phyloP scores from a whole-genome alignment of 2,797 vertebrate species.

The Rhinichthys osculus region DNA sequence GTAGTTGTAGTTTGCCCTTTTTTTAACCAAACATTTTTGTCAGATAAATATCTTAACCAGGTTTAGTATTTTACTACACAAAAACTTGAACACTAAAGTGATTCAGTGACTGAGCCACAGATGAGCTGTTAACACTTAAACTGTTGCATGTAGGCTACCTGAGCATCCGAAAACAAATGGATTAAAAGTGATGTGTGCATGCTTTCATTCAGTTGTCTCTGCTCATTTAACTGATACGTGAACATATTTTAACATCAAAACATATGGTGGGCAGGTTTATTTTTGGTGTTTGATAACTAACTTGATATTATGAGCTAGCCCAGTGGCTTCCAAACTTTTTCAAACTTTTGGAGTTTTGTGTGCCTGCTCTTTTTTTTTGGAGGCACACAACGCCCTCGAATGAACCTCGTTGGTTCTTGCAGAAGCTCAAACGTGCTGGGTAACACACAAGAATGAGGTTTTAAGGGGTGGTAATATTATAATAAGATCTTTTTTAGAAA shows the following conservation, averaged over 20 bases:
- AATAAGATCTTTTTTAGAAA: too few species aligned
- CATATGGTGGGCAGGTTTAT: background rate
- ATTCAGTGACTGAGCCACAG: background rate
- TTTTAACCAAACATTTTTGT: background rate
- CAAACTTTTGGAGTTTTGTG: too few species aligned
- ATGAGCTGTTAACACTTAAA: background rate
- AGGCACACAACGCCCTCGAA: too few species aligned
- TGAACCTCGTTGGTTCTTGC: too few species aligned
- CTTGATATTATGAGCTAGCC: background rate
- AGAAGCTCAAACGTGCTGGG: too few species aligned
- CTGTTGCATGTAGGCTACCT: background rate
- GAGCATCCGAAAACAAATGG: background rate
- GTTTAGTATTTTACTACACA: background rate
- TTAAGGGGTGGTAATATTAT: too few species aligned
- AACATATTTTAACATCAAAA: background rate
- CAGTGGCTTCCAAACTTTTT: too few species aligned
- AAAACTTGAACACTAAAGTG: background rate
- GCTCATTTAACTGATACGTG: background rate
- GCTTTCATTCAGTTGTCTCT: background rate
- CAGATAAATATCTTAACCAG: background rate
- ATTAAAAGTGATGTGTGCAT: too few species aligned
- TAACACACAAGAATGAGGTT: too few species aligned
- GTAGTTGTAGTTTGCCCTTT: background rate
- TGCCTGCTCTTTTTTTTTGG: too few species aligned
- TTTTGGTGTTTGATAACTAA: too few species aligned